Evolutionary conservation across 2,113 vertebrate genomes (phyloP).

Genomic region (Cromileptes altivelis): DNA sequence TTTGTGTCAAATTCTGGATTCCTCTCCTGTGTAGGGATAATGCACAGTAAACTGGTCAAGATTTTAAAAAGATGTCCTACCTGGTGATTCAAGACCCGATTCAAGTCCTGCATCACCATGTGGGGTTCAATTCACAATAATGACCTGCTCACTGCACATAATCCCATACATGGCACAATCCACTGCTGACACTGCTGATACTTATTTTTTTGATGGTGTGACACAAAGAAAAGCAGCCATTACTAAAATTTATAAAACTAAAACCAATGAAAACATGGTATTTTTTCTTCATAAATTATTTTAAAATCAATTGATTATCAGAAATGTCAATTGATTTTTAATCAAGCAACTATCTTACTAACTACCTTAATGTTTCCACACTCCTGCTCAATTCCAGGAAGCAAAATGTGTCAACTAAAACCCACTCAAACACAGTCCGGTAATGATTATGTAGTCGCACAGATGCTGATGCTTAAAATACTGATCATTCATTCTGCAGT

Average conservation of each 20-base stretch:
- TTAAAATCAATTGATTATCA: background rate
- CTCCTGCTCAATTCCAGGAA: background rate
- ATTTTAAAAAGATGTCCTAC: too few relatives aligned
- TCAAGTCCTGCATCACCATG: too few relatives aligned
- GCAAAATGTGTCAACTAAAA: background rate
- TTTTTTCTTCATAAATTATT: background rate
- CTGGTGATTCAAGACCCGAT: too few relatives aligned
- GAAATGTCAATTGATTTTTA: background rate
- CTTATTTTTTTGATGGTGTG: background rate
- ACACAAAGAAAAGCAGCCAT: background rate
- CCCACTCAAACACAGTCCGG: background rate
- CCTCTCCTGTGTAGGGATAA: too few relatives aligned
- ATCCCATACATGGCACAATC: background rate
- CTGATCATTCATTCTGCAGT: constrained; percentile 2
- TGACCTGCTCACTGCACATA: too few relatives aligned
- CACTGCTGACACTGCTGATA: background rate
- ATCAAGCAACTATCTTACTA: background rate
- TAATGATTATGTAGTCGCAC: background rate
- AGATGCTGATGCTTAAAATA: background rate
- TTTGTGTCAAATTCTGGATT: too few relatives aligned
- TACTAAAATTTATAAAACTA: background rate
- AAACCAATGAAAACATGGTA: background rate
- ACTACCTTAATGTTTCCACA: background rate
- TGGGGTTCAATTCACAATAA: too few relatives aligned
- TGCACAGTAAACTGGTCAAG: too few relatives aligned